Evolutionary conservation across 2,797 vertebrate species (phyloP).

Genomic region (Tarsius wallacei): DNA sequence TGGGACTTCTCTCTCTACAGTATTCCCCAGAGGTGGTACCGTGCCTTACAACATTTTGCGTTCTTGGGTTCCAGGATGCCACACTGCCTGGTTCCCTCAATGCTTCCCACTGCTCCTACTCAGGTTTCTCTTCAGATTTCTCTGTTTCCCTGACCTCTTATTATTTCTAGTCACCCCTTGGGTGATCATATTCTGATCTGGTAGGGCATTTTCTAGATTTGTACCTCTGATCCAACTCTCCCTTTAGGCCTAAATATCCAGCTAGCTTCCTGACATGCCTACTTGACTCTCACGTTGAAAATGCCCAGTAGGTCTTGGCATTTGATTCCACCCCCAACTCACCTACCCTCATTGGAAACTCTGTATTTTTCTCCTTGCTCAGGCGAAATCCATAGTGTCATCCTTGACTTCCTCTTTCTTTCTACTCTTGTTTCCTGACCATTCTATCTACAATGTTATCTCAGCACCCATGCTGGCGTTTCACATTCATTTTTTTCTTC

Average conservation of each 20-base stretch:
- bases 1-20: background rate
- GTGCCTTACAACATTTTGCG: background rate
- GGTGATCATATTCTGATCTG: background rate
- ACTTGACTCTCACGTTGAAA: background rate
- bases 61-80: background rate
- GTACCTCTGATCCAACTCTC: background rate
- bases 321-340: too few relatives aligned
- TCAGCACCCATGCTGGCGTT: background rate
- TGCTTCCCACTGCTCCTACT: background rate
- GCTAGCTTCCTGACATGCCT: background rate
- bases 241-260: background rate
- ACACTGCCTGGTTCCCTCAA: background rate
- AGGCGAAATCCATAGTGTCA: fast-evolving
- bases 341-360: background rate
- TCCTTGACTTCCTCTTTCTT: background rate
- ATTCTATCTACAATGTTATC: background rate
- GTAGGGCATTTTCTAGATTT: background rate
- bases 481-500: background rate
- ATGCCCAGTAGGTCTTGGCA: background rate
- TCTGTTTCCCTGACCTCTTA: background rate
- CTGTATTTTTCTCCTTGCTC: background rate
- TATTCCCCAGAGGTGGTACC: too few relatives aligned
- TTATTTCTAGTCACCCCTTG: background rate
- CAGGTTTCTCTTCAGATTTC: background rate
- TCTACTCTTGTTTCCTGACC: background rate